A percentile compares a stretch with the other conserved stretches of the same genome.
phyloP scores from a whole-genome alignment of 2,888 invertebrate genomes.

The Pemphredon lugubris region DNA sequence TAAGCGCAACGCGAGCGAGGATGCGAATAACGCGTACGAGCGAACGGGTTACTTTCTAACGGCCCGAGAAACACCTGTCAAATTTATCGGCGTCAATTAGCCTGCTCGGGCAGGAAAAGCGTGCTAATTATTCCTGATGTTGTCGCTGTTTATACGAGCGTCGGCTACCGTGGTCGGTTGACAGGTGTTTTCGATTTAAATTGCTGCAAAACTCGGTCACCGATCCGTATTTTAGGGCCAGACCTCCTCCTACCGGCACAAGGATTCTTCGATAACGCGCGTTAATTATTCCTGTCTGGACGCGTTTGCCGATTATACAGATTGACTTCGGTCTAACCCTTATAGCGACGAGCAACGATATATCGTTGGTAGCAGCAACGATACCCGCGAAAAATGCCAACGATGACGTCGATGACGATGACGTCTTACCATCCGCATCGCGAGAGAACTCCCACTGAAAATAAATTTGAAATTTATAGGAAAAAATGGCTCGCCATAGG shows the following conservation, averaged over 20 bases:
- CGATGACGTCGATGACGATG: too few species aligned
- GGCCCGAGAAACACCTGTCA: constrained; percentile 53
- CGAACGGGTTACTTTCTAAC: constrained; percentile 58
- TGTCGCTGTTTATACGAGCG: constrained; percentile 34
- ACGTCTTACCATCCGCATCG: too few species aligned
- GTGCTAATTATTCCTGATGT: constrained; percentile 60
- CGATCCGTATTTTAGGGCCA: background rate
- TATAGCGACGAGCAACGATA: too few species aligned
- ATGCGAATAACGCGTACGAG: constrained; percentile 12
- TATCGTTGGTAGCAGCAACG: too few species aligned
- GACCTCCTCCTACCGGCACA: too few species aligned
- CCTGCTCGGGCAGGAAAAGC: constrained; percentile 48
- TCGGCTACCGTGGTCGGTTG: constrained; percentile 6
- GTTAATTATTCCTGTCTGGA: background rate
- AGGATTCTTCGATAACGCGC: too few species aligned
- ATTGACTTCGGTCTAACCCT: too few species aligned
- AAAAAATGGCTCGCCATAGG: too few species aligned
- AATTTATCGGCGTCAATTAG: constrained; percentile 65
- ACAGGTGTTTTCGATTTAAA: constrained; percentile 42
- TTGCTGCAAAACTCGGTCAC: constrained; percentile 12
- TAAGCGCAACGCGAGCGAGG: constrained; percentile 1
- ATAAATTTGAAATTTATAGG: too few species aligned
- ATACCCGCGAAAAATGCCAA: too few species aligned
- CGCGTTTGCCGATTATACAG: too few species aligned
- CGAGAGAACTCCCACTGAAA: too few species aligned